Conservation (phyloP, 2,888 invertebrate genomes). For the Cyclophora punctaria region DNA sequence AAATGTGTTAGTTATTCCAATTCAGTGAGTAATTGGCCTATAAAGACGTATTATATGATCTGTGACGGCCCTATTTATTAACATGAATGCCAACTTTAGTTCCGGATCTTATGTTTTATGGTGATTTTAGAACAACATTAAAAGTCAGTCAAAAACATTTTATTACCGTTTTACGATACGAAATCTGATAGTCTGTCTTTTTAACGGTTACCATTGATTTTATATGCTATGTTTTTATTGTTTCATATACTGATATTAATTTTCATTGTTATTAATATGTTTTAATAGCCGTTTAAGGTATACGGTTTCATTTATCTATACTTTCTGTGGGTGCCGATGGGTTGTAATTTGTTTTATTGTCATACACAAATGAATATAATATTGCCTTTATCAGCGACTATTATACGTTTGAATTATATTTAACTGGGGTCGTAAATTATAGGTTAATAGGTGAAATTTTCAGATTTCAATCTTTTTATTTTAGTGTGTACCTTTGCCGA, state of each 20-base stretch:
- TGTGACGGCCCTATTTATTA: constrained; percentile 8
- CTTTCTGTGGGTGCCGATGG: constrained; percentile 7
- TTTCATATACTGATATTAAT: constrained; percentile 43
- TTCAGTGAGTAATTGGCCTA: not conserved
- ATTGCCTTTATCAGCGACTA: not conserved
- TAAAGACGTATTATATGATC: not conserved
- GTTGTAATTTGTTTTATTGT: constrained; percentile 6
- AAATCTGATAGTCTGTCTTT: constrained; percentile 63
- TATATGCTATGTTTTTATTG: constrained; percentile 28
- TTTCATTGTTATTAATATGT: constrained; percentile 42
- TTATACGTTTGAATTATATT: no score
- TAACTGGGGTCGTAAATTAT: no score
- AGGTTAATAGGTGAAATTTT: no score
- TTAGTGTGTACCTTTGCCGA: no score
- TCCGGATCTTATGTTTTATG: constrained; percentile 41
- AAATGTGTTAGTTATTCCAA: no score
- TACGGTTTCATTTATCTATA: constrained; percentile 12
- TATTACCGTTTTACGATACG: constrained; percentile 56
- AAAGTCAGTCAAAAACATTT: constrained; percentile 55
- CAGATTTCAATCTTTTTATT: not conserved
- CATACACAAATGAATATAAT: constrained; percentile 12
- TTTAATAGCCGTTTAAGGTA: constrained; percentile 24
- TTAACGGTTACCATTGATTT: constrained; percentile 50
- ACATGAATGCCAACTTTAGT: constrained; percentile 18
- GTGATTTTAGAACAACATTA: constrained; percentile 50